Conservation (phyloP, 2,113 vertebrate species). For the Cebidichthys violaceus region DNA sequence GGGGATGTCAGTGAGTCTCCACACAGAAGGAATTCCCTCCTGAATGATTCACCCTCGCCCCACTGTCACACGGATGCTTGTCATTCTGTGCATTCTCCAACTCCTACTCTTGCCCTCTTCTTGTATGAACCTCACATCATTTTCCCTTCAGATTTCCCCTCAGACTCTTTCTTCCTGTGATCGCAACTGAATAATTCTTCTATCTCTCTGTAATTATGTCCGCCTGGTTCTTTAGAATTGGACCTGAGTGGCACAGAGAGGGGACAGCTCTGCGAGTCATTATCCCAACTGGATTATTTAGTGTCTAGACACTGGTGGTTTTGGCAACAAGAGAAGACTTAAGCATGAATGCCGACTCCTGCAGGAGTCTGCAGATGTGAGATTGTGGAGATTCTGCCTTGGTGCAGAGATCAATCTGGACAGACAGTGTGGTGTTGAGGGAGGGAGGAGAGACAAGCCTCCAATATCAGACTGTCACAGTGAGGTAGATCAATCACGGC, state of each 20-base stretch:
- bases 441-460: slow-evolving; percentile 45
- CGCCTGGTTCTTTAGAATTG: slow-evolving; percentile 15
- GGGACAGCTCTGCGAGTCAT: slow-evolving; percentile 22
- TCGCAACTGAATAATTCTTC: slow-evolving; percentile 19
- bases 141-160: slow-evolving; percentile 27
- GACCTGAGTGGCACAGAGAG: slow-evolving; percentile 9
- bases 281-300: slow-evolving; percentile 17
- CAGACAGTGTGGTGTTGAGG: slow-evolving; percentile 45
- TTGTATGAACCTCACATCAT: neutral
- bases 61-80: slow-evolving; percentile 57
- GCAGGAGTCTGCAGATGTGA: slow-evolving; percentile 3
- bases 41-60: slow-evolving; percentile 68
- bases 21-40: slow-evolving; percentile 72
- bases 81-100: slow-evolving; percentile 53
- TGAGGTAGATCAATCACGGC: slow-evolving; percentile 73
- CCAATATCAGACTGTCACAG: slow-evolving; percentile 64
- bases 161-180: neutral
- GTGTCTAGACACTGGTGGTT: neutral
- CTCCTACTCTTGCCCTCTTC: slow-evolving; percentile 15
- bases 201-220: slow-evolving; percentile 34
- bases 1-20: slow-evolving; percentile 57
- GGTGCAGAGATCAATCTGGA: slow-evolving; percentile 70
- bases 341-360: slow-evolving; percentile 14
- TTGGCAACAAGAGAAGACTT: neutral
- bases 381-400: slow-evolving; percentile 12